Evolutionary conservation across 2,888 invertebrate species (phyloP), one percentile per base, ranked within the genome.

Genomic region (Meliscaeva auricollis): DNA sequence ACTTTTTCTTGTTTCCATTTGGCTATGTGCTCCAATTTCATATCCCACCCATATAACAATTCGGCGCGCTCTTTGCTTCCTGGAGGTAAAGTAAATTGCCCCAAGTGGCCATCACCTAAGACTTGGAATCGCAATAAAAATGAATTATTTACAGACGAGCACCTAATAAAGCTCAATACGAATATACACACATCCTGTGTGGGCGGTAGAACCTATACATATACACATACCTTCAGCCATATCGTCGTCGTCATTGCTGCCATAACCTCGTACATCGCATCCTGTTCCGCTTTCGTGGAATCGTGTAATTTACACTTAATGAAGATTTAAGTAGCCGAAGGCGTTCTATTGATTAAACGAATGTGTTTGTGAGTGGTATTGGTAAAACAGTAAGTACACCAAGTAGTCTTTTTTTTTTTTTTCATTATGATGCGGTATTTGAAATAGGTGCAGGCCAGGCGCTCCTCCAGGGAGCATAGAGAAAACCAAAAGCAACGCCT

Each of bases 261-360:
- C 60, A 60, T 62, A 26, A 41, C 20, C 38, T 35, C 38, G 20
- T 35, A 58, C 20, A 38, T 58, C 20, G 38, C 26, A 62, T 62
- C 44, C 26, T 41, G 62, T 62, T 60, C n/a, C 26, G 20, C 44
- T 48, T 32, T 35, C 22, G 32, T 66, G 58, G 70, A 81, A 77
- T 68, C 82, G 56, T 30, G 83, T 83, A 83, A 83, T 83, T 83
- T 74, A 74, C 83, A 83, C 83, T 83, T 83, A 83, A 83, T 83
- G 83, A 83, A 78, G 78, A 83, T 83, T 83, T 83, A 78, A 83
- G 82, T 73, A 77, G 77, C 82, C 77, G 20, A 58, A 68, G 77
- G 60, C 72, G 54, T 72, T 58, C 77, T 77, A 77, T 82, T 82
- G 82, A 77, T 76, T 81, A 41, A 9, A 38, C 44, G 48, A 38